Evolutionary conservation across 2,888 invertebrate species (phyloP), one percentile per base, ranked within the genome.

Genomic region (Scaptodrosophila latifasciaeformis): DNA sequence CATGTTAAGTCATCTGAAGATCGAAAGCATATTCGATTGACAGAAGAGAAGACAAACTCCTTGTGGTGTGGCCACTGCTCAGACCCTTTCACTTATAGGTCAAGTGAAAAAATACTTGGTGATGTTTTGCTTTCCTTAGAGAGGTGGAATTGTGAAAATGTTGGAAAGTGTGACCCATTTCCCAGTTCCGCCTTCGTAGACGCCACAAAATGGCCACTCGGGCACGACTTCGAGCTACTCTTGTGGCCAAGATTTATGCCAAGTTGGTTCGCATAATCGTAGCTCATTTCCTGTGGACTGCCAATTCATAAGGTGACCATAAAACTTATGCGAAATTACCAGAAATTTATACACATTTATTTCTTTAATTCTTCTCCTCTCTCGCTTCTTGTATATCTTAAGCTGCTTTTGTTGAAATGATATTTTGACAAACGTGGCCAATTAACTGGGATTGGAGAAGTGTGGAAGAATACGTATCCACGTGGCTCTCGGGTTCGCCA

Each of bases 361-460:
- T 40, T 40, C 15, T 37, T 37, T 17, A 18, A 19, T 19, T 21
- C 0, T n/a, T 17, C 13, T 18, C 3, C n/a, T 18, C n/a, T 19
- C 21, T 2, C 2, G 12, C 2, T 31, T 31, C n/a, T n/a, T n/a
- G n/a, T n/a, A n/a, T 34, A 31, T 29, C 30, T 47, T 37, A 27
- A 37, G 27, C 21, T 40, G 31, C 2, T n/a, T n/a, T n/a, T n/a
- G n/a, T n/a, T n/a, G n/a, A n/a, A n/a, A n/a, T n/a, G 2, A 48
- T 48, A 42, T 47, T 55, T 64, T 64, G 64, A 65, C 57, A 65
- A 57, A 65, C 65, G 55, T 49, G 44, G 52, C 49, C 65, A 60
- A 65, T 65, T 65, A 65, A 60, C 34, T 35, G 27, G 4, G 35
- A 40, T 17, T 5, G 17, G 27, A 19, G 45, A 3, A 31, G 12